Percentiles rank a stretch among this genome's conserved stretches.
Evolutionary conservation across 2,888 invertebrate genomes (phyloP).

Genomic region (Escarpia spicata): DNA sequence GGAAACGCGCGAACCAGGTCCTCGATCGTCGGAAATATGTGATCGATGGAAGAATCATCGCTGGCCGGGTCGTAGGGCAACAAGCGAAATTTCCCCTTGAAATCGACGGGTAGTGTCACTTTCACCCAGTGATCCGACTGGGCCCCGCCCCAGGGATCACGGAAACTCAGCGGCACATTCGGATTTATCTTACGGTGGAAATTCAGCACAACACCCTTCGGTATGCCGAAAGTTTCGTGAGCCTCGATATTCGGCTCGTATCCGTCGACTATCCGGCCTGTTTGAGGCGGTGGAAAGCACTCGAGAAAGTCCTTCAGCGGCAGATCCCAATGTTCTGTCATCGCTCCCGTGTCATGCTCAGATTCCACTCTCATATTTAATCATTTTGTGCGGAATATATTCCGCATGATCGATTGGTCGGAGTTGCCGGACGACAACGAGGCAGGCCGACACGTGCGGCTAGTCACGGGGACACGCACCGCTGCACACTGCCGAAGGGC

Average conservation of each 20-base stretch:
- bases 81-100: constrained; percentile 36
- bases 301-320: constrained; percentile 38
- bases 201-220: constrained; percentile 29
- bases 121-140: constrained; percentile 21
- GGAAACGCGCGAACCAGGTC: constrained; percentile 41
- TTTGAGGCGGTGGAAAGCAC: constrained; percentile 39
- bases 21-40: constrained; percentile 38
- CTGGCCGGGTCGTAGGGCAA: constrained; percentile 40
- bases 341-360: background rate
- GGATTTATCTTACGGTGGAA: constrained; percentile 38
- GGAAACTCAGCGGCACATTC: constrained; percentile 35
- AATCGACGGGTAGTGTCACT: constrained; percentile 39
- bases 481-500: background rate
- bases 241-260: constrained; percentile 32
- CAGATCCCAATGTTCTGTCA: constrained; percentile 11
- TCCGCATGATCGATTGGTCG: background rate
- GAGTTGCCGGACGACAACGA: constrained; percentile 6
- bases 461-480: background rate
- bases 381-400: background rate
- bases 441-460: background rate
- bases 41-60: constrained; percentile 34
- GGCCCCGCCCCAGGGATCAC: constrained; percentile 32
- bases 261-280: constrained; percentile 36
- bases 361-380: constrained; percentile 3
- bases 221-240: constrained; percentile 35